Conservation (phyloP, 1,140 invertebrate genomes). For the Drosophila eugracilis region DNA sequence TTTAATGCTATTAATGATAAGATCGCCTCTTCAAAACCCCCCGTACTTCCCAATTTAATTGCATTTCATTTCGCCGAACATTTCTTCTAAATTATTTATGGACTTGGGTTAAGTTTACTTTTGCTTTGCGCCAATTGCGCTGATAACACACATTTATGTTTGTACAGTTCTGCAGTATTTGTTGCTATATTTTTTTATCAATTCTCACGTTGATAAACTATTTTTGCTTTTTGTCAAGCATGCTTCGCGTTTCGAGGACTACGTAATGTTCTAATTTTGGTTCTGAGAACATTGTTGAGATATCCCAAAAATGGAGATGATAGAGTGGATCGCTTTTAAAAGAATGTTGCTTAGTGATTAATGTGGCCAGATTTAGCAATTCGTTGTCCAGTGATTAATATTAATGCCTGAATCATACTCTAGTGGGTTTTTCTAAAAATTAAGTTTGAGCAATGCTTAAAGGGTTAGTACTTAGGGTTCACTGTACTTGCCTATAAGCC, state of each 20-base stretch:
- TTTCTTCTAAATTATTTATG: constrained; percentile 21
- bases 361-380: not conserved
- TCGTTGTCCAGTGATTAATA: too few species aligned
- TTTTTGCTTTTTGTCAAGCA: constrained; percentile 15
- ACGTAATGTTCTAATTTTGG: constrained; percentile 75
- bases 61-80: constrained; percentile 19
- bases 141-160: constrained; percentile 20
- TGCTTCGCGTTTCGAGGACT: constrained; percentile 13
- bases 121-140: constrained; percentile 3
- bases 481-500: constrained; percentile 37
- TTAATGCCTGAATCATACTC: too few species aligned
- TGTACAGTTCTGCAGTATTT: constrained; percentile 11
- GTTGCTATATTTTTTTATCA: constrained; percentile 34
- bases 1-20: not conserved
- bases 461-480: constrained; percentile 1
- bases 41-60: constrained; percentile 8
- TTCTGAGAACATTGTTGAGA: constrained; percentile 31
- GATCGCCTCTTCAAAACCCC: not conserved
- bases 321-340: not conserved
- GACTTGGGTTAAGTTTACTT: constrained; percentile 18
- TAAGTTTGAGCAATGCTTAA: not conserved
- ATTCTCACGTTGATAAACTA: constrained; percentile 50
- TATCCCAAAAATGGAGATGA: constrained; percentile 20
- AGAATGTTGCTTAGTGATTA: not conserved
- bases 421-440: too few species aligned